Conservation (phyloP, 2,797 vertebrate species). For the Notolepis coatsorum region DNA sequence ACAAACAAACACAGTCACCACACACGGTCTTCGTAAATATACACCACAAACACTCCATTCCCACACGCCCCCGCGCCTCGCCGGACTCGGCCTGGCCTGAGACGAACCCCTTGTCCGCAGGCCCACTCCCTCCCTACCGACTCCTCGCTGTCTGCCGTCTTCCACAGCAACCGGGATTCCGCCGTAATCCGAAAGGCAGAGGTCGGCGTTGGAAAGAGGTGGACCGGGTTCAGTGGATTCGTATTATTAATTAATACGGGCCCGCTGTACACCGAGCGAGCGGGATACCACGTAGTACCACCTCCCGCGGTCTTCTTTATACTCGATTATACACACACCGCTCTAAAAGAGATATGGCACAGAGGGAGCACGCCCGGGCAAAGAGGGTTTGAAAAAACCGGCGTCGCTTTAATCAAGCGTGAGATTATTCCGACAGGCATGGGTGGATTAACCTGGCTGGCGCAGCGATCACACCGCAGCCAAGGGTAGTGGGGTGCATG, state of each 20-base stretch:
- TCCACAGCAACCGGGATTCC: constrained; percentile 44
- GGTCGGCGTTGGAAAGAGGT: constrained; percentile 18
- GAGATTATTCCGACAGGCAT: background rate
- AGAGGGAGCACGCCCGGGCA: background rate
- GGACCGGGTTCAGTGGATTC: constrained; percentile 9
- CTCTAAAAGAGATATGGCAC: too few species aligned
- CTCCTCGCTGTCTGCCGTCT: constrained; percentile 21
- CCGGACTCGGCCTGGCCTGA: constrained; percentile 26
- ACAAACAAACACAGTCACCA: constrained; percentile 56
- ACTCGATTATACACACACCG: too few species aligned
- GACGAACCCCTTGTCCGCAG: constrained; percentile 42
- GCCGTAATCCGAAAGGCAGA: constrained; percentile 12
- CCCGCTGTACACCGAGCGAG: background rate
- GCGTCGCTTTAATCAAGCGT: background rate
- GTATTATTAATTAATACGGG: constrained; percentile 20
- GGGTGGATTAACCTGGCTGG: background rate
- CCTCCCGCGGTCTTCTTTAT: too few species aligned
- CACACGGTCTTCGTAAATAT: constrained; percentile 24
- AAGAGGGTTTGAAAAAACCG: background rate
- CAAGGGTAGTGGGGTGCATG: too few species aligned
- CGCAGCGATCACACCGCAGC: too few species aligned
- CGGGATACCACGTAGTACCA: background rate
- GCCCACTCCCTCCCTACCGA: constrained; percentile 35
- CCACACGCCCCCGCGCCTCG: constrained; percentile 33
- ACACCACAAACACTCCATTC: constrained; percentile 35